These are phyloP conservation scores for Aporophyla lueneburgensis DNA, from an alignment of 2,888 invertebrate species.

Conservation along the genomic window DNA sequence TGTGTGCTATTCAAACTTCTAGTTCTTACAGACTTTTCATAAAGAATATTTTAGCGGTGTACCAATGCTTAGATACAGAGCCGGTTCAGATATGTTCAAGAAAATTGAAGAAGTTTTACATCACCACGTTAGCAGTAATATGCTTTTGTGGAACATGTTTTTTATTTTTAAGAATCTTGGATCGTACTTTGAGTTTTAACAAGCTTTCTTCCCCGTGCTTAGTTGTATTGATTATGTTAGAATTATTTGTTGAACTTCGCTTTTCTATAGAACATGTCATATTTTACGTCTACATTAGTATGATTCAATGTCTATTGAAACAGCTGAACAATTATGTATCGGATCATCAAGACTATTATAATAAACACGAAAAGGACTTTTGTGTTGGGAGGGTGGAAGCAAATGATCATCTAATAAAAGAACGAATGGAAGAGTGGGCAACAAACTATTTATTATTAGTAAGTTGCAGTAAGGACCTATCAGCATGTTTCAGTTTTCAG, in stretches of 20 bases:
- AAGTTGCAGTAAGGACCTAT: slow-evolving; percentile 21
- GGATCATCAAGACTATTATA: neutral
- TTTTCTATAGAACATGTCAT: slow-evolving; percentile 22
- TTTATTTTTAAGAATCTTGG: neutral
- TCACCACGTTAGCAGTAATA: neutral
- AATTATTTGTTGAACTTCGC: slow-evolving; percentile 9
- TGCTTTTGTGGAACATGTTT: neutral
- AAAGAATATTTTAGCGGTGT: neutral
- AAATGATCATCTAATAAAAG: neutral
- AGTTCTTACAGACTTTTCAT: slow-evolving; percentile 1
- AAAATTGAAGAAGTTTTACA: neutral
- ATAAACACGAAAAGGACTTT: neutral
- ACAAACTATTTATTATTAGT: slow-evolving; percentile 37
- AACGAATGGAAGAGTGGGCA: slow-evolving; percentile 25
- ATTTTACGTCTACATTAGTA: slow-evolving; percentile 20
- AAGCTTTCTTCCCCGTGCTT: fast-evolving
- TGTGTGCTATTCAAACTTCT: slow-evolving; percentile 20
- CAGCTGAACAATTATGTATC: slow-evolving; percentile 14
- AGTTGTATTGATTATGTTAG: fast-evolving
- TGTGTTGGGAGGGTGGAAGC: neutral
- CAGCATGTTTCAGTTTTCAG: slow-evolving; percentile 38
- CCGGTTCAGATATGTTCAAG: neutral
- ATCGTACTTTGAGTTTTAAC: fast-evolving
- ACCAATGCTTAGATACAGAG: neutral
- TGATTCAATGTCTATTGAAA: slow-evolving; percentile 2